phyloP scores from a whole-genome alignment of 2,888 invertebrate genomes.

The Drosophila lacicola region DNA sequence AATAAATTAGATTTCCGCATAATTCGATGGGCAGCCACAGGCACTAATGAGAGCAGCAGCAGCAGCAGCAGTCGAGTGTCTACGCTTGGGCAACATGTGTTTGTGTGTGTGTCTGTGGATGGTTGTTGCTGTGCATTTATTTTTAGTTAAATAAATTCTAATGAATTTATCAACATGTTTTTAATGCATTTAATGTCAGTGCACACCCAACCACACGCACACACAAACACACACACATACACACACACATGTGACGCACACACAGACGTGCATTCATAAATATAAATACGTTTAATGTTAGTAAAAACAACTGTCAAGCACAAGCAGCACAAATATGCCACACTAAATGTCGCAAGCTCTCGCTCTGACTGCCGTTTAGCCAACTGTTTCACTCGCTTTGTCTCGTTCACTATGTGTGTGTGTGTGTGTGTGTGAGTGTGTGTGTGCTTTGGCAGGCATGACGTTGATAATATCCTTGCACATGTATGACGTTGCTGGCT shows the following conservation, averaged over 20 bases:
- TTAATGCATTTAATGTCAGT: conserved; percentile 65
- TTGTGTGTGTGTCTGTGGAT: conserved; percentile 3
- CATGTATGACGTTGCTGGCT: conserved; percentile 74
- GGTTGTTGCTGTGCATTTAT: conserved; percentile 45
- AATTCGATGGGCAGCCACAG: conserved; percentile 68
- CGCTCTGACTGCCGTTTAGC: conserved; percentile 9
- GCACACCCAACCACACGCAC: conserved; percentile 13
- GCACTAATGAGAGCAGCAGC: conserved; percentile 54
- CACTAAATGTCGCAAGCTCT: conserved; percentile 42
- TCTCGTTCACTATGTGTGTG: conserved; percentile 17
- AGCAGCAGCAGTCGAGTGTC: conserved; percentile 9
- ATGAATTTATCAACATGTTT: conserved; percentile 66
- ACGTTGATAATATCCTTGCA: conserved; percentile 84
- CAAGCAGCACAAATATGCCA: conserved; percentile 57
- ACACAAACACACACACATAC: conserved; percentile 14
- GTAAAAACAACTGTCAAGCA: conserved; percentile 49
- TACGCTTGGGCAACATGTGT: conserved; percentile 5
- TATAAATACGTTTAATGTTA: conserved; percentile 66
- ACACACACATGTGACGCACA: neutral
- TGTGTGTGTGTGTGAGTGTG: conserved; percentile 25
- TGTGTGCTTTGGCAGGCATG: conserved; percentile 66
- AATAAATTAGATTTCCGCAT: conserved; percentile 67
- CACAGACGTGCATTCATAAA: conserved; percentile 46
- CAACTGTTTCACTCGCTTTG: conserved; percentile 19
- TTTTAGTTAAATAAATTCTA: conserved; percentile 70